These are phyloP conservation scores for Diaprepes abbreviatus DNA, from an alignment of 2,888 invertebrate genomes.

Conservation along the genomic window DNA sequence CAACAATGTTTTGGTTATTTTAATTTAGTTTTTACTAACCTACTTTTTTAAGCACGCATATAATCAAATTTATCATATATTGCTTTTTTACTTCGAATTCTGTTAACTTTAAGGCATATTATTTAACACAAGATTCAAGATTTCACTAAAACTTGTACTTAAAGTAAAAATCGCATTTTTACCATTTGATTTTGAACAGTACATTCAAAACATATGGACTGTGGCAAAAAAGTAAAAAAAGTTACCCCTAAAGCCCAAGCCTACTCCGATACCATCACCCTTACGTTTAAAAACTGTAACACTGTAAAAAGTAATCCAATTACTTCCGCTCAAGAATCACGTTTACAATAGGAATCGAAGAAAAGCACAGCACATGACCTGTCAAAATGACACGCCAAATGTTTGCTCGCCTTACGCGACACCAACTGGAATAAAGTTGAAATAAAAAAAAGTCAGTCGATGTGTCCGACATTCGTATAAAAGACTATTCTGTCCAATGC, in stretches of 20 bases:
- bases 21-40: too few relatives aligned
- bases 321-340: constrained; percentile 17
- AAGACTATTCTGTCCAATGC: not conserved
- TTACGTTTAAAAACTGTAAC: constrained; percentile 9
- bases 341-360: constrained; percentile 6
- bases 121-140: too few relatives aligned
- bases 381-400: constrained; percentile 22
- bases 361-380: constrained; percentile 20
- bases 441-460: constrained; percentile 8
- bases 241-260: not conserved
- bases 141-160: too few relatives aligned
- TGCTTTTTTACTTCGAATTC: too few relatives aligned
- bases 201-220: too few relatives aligned
- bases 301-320: constrained; percentile 23
- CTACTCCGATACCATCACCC: constrained; percentile 11
- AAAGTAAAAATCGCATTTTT: too few relatives aligned
- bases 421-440: constrained; percentile 7
- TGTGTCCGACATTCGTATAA: not conserved
- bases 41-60: too few relatives aligned
- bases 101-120: too few relatives aligned
- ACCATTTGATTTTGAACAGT: too few relatives aligned
- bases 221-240: not conserved
- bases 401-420: constrained; percentile 8
- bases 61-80: too few relatives aligned
- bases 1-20: too few relatives aligned